Evolutionary conservation across 2,888 invertebrate species (phyloP).

Genomic region (Rhimphoctona megacephalus): DNA sequence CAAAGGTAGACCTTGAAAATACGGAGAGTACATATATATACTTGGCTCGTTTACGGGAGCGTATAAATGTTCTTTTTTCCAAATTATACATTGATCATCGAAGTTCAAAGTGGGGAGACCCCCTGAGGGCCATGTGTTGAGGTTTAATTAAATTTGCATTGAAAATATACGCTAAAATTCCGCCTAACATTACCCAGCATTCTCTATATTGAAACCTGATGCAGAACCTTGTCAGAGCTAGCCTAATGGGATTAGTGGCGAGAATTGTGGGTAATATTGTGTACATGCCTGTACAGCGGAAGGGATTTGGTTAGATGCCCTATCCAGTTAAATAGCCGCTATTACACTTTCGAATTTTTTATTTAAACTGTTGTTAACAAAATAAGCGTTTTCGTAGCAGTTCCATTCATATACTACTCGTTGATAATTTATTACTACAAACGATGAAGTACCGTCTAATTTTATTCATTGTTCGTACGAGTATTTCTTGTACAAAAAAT

Average conservation of each 20-base stretch:
- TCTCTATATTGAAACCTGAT: neutral
- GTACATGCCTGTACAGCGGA: neutral
- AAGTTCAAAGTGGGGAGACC: neutral
- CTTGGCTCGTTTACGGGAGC: neutral
- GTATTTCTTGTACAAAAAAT: neutral
- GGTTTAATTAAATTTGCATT: neutral
- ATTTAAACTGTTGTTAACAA: too few relatives aligned
- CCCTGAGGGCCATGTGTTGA: neutral
- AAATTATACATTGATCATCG: neutral
- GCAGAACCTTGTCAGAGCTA: neutral
- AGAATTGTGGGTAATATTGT: neutral
- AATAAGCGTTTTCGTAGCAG: neutral
- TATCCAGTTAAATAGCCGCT: neutral
- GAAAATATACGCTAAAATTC: neutral
- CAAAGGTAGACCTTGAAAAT: conserved; percentile 37
- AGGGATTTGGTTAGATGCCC: neutral
- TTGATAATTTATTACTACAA: neutral
- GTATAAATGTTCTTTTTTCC: neutral
- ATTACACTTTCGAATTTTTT: neutral
- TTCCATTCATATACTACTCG: neutral
- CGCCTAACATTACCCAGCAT: neutral
- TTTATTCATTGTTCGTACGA: neutral
- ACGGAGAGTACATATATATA: neutral
- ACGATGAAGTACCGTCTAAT: neutral
- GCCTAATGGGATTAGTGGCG: neutral